phyloP scores from a whole-genome alignment of 2,113 vertebrate genomes.

The Pandion haliaetus region DNA sequence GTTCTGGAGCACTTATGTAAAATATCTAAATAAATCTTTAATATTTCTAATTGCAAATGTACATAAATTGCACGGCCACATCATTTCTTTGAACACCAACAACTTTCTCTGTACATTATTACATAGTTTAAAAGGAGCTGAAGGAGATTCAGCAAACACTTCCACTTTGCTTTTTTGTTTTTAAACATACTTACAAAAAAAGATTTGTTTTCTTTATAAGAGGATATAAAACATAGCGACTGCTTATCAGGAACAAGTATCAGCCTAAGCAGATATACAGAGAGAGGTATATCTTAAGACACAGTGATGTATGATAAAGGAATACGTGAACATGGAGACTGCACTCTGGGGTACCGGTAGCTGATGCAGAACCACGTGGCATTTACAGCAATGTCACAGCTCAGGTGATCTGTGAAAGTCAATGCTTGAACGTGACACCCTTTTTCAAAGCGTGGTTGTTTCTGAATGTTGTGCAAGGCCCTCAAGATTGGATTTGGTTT shows the following conservation, averaged over 20 bases:
- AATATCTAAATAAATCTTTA: conserved; percentile 99
- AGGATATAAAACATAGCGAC: conserved; percentile 93
- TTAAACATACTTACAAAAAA: conserved; percentile 97
- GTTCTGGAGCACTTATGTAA: conserved; percentile 71
- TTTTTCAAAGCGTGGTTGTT: neutral
- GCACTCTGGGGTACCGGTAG: neutral
- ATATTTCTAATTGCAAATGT: conserved; percentile 99
- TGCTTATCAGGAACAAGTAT: conserved; percentile 80
- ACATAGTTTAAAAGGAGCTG: conserved; percentile 79
- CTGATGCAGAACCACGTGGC: conserved; percentile 7
- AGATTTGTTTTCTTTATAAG: conserved; percentile 62
- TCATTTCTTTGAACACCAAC: conserved; percentile 87
- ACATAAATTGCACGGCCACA: conserved; percentile 99
- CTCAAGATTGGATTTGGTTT: neutral
- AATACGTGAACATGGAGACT: conserved; percentile 16
- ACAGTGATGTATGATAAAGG: conserved; percentile 62
- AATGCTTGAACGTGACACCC: neutral
- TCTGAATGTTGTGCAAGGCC: neutral
- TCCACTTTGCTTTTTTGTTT: conserved; percentile 70
- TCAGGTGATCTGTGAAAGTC: neutral
- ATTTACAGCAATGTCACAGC: conserved; percentile 46
- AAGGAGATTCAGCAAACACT: conserved; percentile 84
- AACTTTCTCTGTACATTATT: conserved; percentile 98
- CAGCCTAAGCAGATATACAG: conserved; percentile 71
- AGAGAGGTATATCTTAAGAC: conserved; percentile 70